phyloP scores from a whole-genome alignment of 2,797 vertebrate species.

The Pristis pectinata region DNA sequence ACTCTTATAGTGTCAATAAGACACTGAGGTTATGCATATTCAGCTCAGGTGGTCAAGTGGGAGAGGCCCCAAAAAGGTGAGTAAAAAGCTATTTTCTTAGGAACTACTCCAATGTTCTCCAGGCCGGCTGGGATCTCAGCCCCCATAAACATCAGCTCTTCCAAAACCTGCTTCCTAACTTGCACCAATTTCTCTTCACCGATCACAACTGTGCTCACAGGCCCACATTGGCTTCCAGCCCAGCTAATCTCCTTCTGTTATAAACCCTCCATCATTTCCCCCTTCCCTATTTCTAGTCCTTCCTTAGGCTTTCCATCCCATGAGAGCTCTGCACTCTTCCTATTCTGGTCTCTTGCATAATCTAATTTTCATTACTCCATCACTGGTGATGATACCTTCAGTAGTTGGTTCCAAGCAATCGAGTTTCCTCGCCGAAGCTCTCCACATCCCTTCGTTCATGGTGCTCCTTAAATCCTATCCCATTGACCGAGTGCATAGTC shows the following conservation, averaged over 20 bases:
- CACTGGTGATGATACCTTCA: not conserved
- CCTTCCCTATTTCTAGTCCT: no score
- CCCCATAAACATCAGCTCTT: not conserved
- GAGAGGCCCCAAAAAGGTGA: not conserved
- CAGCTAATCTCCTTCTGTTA: not conserved
- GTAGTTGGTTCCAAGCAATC: no score
- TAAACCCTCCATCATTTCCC: not conserved
- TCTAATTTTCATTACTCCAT: not conserved
- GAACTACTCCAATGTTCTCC: not conserved
- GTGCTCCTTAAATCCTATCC: no score
- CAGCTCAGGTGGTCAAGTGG: not conserved
- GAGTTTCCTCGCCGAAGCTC: no score
- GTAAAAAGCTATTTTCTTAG: not conserved
- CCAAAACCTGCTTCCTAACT: not conserved
- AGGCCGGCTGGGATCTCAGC: not conserved
- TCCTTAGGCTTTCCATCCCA: no score
- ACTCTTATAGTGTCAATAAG: not conserved
- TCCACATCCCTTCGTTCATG: no score
- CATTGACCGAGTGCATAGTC: no score
- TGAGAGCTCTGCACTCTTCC: not conserved
- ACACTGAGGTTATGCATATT: not conserved
- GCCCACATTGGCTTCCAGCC: not conserved
- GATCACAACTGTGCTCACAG: not conserved
- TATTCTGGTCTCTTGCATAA: not conserved
- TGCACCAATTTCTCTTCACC: not conserved